phyloP scores from a whole-genome alignment of 2,797 vertebrate genomes.

The Lindbergichthys nudifrons region DNA sequence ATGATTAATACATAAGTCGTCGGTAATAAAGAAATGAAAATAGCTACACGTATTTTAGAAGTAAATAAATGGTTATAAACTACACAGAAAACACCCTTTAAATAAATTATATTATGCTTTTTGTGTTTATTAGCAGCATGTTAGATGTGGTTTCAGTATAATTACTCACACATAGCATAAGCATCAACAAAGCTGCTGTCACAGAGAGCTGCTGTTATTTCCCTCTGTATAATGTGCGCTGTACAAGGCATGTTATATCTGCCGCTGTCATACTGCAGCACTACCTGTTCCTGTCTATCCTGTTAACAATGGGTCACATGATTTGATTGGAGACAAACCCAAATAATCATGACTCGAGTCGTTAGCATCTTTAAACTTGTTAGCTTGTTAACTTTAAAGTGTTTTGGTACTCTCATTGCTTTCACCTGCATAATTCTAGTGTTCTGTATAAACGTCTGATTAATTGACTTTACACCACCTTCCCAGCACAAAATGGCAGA shows the following conservation, averaged over 20 bases:
- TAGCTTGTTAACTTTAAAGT: no score
- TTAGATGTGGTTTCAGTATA: neutral
- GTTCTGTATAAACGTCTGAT: neutral
- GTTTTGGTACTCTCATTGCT: no score
- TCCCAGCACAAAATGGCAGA: neutral
- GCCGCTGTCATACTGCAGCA: no score
- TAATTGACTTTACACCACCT: neutral
- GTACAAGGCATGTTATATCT: no score
- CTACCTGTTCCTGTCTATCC: no score
- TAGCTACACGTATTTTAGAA: neutral
- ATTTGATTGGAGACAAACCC: no score
- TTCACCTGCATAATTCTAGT: no score
- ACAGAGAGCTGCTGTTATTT: neutral
- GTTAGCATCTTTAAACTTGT: no score
- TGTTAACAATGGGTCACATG: no score
- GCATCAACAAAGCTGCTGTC: neutral
- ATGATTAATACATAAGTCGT: neutral
- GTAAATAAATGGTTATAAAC: neutral
- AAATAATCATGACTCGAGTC: no score
- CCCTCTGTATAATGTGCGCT: no score
- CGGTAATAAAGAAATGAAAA: neutral
- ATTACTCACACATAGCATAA: neutral
- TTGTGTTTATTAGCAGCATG: neutral
- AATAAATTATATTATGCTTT: neutral
- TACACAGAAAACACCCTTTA: neutral